phyloP scores from a whole-genome alignment of 23 tunicate genomes.

The Halocynthia roretzi region DNA sequence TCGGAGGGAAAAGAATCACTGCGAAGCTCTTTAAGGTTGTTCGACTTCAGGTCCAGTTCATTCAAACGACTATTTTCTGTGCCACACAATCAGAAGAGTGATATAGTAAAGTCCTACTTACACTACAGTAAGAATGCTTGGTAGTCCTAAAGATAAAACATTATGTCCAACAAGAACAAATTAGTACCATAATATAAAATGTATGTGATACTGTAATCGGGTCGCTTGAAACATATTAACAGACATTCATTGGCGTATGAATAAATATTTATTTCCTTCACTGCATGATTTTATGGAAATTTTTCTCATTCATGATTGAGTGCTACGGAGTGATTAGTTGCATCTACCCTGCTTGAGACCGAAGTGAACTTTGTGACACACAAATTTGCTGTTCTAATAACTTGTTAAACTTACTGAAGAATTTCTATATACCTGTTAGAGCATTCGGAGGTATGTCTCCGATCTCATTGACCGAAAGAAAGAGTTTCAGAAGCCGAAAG shows the following conservation, averaged over 20 bases:
- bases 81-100: neutral
- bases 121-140: neutral
- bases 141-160: too few species aligned
- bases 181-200: too few species aligned
- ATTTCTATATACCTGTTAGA: slow-evolving; percentile 22
- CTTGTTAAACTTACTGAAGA: neutral
- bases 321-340: too few species aligned
- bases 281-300: too few species aligned
- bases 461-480: slow-evolving; percentile 45
- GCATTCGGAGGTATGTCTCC: slow-evolving; percentile 25
- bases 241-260: too few species aligned
- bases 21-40: slow-evolving; percentile 25
- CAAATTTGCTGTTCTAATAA: neutral
- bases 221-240: too few species aligned
- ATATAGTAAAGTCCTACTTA: neutral
- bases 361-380: too few species aligned
- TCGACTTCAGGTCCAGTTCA: slow-evolving; percentile 35
- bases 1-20: slow-evolving; percentile 45
- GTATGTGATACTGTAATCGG: too few species aligned
- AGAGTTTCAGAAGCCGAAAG: slow-evolving; percentile 25
- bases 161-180: too few species aligned
- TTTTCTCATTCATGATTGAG: too few species aligned
- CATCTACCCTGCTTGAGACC: too few species aligned
- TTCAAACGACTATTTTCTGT: slow-evolving; percentile 34
- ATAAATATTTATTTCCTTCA: too few species aligned